Conservation (phyloP, 2,797 vertebrate genomes). For the Triplophysa bombifrons region DNA sequence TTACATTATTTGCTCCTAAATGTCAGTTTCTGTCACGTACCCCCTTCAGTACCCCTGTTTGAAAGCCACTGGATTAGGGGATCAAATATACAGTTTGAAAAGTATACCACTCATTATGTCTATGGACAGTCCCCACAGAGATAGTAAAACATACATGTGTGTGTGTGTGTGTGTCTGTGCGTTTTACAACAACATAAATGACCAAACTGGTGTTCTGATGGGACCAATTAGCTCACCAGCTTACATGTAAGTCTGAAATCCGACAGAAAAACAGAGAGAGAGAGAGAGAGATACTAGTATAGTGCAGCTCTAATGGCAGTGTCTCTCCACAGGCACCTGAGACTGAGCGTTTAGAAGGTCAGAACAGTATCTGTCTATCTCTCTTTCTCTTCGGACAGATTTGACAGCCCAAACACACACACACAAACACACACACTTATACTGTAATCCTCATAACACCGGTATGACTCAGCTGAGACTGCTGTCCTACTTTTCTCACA, state of each 20-base stretch:
- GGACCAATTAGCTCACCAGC: constrained; percentile 45
- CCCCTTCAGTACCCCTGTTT: no score
- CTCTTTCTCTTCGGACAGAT: not conserved
- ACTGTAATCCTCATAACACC: constrained; percentile 23
- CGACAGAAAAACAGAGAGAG: constrained; percentile 18
- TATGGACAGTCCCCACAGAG: no score
- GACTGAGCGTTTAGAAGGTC: constrained; percentile 39
- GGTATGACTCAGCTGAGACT: constrained; percentile 46
- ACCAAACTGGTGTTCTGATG: constrained; percentile 40
- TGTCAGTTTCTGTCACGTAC: no score
- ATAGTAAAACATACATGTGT: not conserved
- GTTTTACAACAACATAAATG: constrained; percentile 19
- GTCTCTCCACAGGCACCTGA: constrained; percentile 16
- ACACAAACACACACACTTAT: not conserved
- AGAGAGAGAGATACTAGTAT: constrained; percentile 8
- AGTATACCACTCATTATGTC: no score
- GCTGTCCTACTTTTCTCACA: constrained; percentile 54
- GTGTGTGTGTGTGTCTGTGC: not conserved
- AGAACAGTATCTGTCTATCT: constrained; percentile 39
- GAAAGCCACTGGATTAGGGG: no score
- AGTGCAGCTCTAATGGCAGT: constrained; percentile 34
- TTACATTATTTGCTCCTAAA: no score
- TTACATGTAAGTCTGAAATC: constrained; percentile 14
- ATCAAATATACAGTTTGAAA: no score
- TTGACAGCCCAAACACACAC: constrained; percentile 11